A percentile compares a stretch with the other conserved stretches of the same genome.
phyloP scores from a whole-genome alignment of 35 echinoderm and acorn worm genomes.

The Apostichopus californicus region DNA sequence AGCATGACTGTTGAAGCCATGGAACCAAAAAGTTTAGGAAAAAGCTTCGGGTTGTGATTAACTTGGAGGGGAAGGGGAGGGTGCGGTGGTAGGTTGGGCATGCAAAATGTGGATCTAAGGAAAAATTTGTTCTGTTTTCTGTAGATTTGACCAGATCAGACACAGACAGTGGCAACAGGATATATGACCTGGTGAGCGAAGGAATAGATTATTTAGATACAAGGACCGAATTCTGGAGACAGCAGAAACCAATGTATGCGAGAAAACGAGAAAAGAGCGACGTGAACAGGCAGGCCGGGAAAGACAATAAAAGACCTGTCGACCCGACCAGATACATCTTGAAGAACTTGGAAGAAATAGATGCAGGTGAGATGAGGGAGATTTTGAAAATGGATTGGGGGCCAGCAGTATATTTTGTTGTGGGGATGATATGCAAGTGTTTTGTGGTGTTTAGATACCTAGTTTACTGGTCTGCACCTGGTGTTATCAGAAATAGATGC shows the following conservation, averaged over 20 bases:
- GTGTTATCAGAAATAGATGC: too few species aligned
- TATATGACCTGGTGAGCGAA: slow-evolving; percentile 88
- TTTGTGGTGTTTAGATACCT: too few species aligned
- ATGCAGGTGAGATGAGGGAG: slow-evolving; percentile 70
- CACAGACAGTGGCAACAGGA: slow-evolving; percentile 91
- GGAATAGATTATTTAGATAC: slow-evolving; percentile 92
- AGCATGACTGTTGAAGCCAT: too few species aligned
- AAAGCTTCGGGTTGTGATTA: too few species aligned
- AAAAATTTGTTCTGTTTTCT: neutral
- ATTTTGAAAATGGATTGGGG: too few species aligned
- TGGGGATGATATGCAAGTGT: too few species aligned
- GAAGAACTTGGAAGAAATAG: slow-evolving; percentile 96
- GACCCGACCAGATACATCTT: slow-evolving; percentile 95
- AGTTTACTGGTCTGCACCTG: too few species aligned
- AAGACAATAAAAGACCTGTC: slow-evolving; percentile 65
- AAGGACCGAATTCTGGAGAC: slow-evolving; percentile 96
- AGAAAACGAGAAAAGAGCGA: slow-evolving; percentile 86
- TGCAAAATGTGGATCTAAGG: too few species aligned
- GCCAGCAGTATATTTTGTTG: too few species aligned
- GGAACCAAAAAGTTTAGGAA: too few species aligned
- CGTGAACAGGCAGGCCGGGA: slow-evolving; percentile 67
- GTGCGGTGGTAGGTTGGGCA: too few species aligned
- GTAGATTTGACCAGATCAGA: slow-evolving; percentile 78
- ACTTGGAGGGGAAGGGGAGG: too few species aligned
- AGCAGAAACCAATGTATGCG: slow-evolving; percentile 99